These are phyloP conservation scores for Oryzias sinensis DNA, from an alignment of 2,797 vertebrate species.

Conservation along the genomic window DNA sequence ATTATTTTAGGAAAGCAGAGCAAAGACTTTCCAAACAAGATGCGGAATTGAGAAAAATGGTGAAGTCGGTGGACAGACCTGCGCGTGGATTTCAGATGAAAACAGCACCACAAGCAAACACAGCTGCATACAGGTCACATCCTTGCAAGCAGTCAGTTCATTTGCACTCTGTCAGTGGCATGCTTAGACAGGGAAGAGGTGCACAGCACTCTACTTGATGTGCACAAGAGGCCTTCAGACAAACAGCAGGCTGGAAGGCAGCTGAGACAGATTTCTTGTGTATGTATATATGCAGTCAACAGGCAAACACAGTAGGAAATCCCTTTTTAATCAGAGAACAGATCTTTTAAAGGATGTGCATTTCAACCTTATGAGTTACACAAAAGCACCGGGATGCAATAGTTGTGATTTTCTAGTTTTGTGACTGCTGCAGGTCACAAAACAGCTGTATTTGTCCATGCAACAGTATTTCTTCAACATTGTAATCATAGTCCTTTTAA, in stretches of 20 bases:
- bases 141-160: slow-evolving; percentile 57
- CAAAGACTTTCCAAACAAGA: slow-evolving; percentile 84
- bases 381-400: slow-evolving; percentile 8
- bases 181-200: slow-evolving; percentile 59
- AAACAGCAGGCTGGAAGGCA: slow-evolving; percentile 40
- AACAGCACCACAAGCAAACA: slow-evolving; percentile 56
- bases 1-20: slow-evolving; percentile 90
- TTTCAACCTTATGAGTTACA: slow-evolving; percentile 14
- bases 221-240: slow-evolving; percentile 23
- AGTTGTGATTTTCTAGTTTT: slow-evolving; percentile 1
- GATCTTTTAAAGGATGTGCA: not conserved
- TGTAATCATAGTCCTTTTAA: too few relatives aligned
- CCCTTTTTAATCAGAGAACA: slow-evolving; percentile 16
- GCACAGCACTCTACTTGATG: slow-evolving; percentile 37
- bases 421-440: slow-evolving; percentile 6
- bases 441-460: not conserved
- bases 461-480: too few relatives aligned
- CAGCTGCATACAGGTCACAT: slow-evolving; percentile 59
- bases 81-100: slow-evolving; percentile 54
- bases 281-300: slow-evolving; percentile 46
- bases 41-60: slow-evolving; percentile 76
- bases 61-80: slow-evolving; percentile 76
- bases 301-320: slow-evolving; percentile 28
- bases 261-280: slow-evolving; percentile 33
- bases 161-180: slow-evolving; percentile 53